phyloP scores from a whole-genome alignment of 2,797 vertebrate genomes.

The Dicrostonyx torquatus region DNA sequence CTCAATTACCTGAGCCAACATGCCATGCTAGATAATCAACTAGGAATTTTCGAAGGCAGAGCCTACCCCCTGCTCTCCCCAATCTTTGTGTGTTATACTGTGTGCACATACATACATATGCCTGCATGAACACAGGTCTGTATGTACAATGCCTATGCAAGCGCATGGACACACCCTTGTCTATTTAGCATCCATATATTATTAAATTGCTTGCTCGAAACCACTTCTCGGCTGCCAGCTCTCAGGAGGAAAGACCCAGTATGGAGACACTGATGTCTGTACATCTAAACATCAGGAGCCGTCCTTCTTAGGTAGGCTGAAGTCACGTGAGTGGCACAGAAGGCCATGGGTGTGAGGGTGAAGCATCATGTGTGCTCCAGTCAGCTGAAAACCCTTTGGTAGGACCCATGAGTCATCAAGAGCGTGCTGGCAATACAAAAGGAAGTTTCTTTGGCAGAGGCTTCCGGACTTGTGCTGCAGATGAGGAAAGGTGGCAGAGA shows the following conservation, averaged over 20 bases:
- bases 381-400: not conserved
- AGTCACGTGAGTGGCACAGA: not conserved
- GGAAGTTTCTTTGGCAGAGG: not conserved
- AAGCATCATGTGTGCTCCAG: constrained; percentile 9
- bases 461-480: not conserved
- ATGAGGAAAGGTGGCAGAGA: not conserved
- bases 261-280: constrained; percentile 27
- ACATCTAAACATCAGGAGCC: not conserved
- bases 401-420: not conserved
- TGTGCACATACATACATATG: rapidly evolving
- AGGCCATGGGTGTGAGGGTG: not conserved
- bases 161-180: not conserved
- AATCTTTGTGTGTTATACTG: not conserved
- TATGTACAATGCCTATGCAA: too few species aligned
- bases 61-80: rapidly evolving
- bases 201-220: not conserved
- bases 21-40: constrained; percentile 58
- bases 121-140: not conserved
- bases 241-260: constrained; percentile 37
- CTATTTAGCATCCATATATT: not conserved
- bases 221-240: constrained; percentile 2
- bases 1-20: constrained; percentile 74
- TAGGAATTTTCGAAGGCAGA: constrained; percentile 50
- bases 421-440: not conserved
- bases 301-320: constrained; percentile 60